A percentile compares a stretch with the other conserved stretches of the same genome.
These are phyloP conservation scores for Drosophila melanocephala DNA, from an alignment of 2,888 invertebrate species.

Conservation along the genomic window DNA sequence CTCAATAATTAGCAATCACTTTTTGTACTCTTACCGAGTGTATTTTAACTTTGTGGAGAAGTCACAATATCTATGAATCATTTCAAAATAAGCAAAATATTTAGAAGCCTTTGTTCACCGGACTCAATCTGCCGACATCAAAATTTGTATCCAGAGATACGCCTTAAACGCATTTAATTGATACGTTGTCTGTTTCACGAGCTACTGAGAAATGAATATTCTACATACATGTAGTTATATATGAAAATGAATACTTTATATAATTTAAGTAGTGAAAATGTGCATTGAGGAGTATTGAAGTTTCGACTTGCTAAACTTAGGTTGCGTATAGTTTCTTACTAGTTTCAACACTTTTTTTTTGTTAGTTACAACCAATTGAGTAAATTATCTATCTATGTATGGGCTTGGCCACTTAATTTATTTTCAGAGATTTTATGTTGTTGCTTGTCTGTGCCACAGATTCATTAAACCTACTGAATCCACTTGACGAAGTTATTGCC, in stretches of 20 bases:
- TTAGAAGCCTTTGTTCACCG: not conserved
- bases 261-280: not conserved
- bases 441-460: conserved; percentile 43
- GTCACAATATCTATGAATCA: not conserved
- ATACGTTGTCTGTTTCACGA: not conserved
- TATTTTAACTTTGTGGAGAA: not conserved
- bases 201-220: not conserved
- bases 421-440: conserved; percentile 19
- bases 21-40: conserved; percentile 8
- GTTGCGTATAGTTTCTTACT: not conserved
- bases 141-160: not conserved
- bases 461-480: conserved; percentile 56
- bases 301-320: not conserved
- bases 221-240: not conserved
- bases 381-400: conserved; percentile 4
- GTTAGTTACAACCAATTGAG: conserved; percentile 24
- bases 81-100: not conserved
- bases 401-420: conserved; percentile 24
- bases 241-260: not conserved
- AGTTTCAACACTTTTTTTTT: conserved; percentile 22
- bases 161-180: not conserved
- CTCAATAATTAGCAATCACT: conserved; percentile 40
- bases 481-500: conserved; percentile 13
- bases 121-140: not conserved
- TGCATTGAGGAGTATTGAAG: not conserved